Conservation (phyloP, 2,797 vertebrate species). For the Chelonia mydas region DNA sequence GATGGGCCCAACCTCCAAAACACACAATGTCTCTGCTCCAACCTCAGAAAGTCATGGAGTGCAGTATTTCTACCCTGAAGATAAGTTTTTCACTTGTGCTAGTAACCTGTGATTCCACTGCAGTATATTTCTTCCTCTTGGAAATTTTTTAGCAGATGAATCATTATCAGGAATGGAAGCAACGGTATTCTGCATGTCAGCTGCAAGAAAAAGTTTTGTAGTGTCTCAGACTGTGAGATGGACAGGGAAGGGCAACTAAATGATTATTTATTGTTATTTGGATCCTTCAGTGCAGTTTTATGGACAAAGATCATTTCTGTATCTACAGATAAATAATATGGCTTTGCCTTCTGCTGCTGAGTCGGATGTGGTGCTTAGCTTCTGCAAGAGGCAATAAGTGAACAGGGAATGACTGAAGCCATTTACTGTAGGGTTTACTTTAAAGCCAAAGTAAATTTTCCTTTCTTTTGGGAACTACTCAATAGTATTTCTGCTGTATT, state of each 20-base stretch:
- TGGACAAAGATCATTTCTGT: not conserved
- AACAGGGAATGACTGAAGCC: not conserved
- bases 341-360: not conserved
- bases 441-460: conserved; percentile 50
- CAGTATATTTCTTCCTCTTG: not conserved
- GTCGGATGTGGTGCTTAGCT: not conserved
- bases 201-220: not conserved
- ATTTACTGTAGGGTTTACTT: not conserved
- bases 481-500: not conserved
- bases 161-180: conserved; percentile 39
- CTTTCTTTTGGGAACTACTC: not conserved
- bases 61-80: not conserved
- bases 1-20: not conserved
- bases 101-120: not conserved
- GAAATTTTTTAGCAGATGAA: conserved; percentile 39
- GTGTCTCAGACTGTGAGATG: not conserved
- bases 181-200: conserved; percentile 27
- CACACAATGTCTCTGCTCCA: conserved; percentile 30
- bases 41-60: not conserved
- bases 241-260: not conserved
- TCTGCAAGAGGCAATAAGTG: conserved; percentile 1
- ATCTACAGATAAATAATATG: not conserved
- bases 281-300: not conserved
- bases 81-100: conserved; percentile 8
- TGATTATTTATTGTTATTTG: not conserved